phyloP scores from a whole-genome alignment of 92 coral and sea anemone species.

The Montipora capitata region DNA sequence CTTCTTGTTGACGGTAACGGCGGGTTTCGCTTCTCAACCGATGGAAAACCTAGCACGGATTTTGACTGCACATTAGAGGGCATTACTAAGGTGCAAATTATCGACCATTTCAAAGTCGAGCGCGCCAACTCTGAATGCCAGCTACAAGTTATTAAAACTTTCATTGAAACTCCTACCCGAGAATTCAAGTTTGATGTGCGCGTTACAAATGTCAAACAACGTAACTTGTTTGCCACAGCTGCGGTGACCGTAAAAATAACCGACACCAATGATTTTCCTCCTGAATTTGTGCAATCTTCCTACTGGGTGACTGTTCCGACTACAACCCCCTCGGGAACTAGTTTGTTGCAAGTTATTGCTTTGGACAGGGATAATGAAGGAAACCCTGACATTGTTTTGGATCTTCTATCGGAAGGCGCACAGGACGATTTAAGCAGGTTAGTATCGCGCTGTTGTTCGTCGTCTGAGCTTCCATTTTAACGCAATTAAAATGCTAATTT shows the following conservation, averaged over 20 bases:
- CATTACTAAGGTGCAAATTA: slow-evolving; percentile 62
- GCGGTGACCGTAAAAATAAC: slow-evolving; percentile 57
- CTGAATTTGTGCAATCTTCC: slow-evolving; percentile 81
- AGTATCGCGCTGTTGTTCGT: background rate
- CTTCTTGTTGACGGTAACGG: slow-evolving; percentile 42
- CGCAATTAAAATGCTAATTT: no score
- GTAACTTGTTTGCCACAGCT: slow-evolving; percentile 51
- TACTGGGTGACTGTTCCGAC: slow-evolving; percentile 81
- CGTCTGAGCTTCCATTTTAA: no score
- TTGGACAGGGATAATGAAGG: slow-evolving; percentile 69
- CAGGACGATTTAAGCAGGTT: slow-evolving; percentile 45
- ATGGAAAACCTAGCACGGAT: slow-evolving; percentile 57
- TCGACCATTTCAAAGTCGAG: slow-evolving; percentile 72
- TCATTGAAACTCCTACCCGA: slow-evolving; percentile 22
- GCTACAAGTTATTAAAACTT: slow-evolving; percentile 47
- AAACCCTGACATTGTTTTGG: slow-evolving; percentile 20
- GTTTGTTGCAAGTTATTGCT: slow-evolving; percentile 73
- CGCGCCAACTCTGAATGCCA: slow-evolving; percentile 78
- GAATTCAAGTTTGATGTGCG: slow-evolving; percentile 71
- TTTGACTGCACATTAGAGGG: slow-evolving; percentile 80
- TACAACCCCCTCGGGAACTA: slow-evolving; percentile 60
- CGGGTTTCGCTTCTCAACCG: slow-evolving; percentile 77
- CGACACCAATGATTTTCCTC: slow-evolving; percentile 79
- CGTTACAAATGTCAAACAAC: slow-evolving; percentile 51
- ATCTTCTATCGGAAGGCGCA: slow-evolving; percentile 19